Percentiles rank a stretch among this genome's conserved stretches.
These are phyloP conservation scores for Leptoteleia sp. DNA, from an alignment of 1,140 invertebrate species.

Conservation along the genomic window DNA sequence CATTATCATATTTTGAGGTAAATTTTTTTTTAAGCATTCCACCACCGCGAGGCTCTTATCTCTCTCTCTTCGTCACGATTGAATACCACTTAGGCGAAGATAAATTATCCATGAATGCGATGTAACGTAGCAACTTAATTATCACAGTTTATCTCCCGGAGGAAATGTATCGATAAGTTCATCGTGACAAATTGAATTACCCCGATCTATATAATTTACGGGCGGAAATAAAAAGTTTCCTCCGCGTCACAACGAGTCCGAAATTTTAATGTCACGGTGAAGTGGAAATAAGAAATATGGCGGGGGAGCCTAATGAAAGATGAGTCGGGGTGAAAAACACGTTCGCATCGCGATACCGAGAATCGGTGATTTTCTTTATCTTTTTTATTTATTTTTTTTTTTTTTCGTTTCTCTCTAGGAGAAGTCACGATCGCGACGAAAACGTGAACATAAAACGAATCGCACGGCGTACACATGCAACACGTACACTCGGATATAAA, in stretches of 20 bases:
- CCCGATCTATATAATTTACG: constrained; percentile 39
- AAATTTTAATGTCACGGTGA: constrained; percentile 25
- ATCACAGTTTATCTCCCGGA: constrained; percentile 45
- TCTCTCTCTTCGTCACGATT: constrained; percentile 32
- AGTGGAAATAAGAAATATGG: constrained; percentile 20
- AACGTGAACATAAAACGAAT: constrained; percentile 21
- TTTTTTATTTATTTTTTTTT: too few species aligned
- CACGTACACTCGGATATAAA: constrained; percentile 23
- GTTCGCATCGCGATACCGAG: not conserved
- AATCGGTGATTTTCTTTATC: constrained; percentile 11
- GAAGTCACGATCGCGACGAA: constrained; percentile 27
- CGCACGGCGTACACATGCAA: constrained; percentile 8
- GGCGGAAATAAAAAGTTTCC: constrained; percentile 25
- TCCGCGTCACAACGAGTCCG: constrained; percentile 18
- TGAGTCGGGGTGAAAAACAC: constrained; percentile 1
- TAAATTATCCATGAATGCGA: constrained; percentile 39
- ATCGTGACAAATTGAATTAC: constrained; percentile 56
- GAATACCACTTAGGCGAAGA: constrained; percentile 33
- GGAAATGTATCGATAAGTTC: constrained; percentile 55
- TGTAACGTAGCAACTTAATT: constrained; percentile 50
- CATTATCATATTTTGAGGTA: too few species aligned
- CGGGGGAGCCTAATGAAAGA: constrained; percentile 11
- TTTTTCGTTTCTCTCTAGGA: not conserved
- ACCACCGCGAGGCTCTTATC: too few species aligned
- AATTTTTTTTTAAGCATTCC: too few species aligned